phyloP scores from a whole-genome alignment of 2,113 vertebrate genomes.

The Poeciliopsis turrubarensis region DNA sequence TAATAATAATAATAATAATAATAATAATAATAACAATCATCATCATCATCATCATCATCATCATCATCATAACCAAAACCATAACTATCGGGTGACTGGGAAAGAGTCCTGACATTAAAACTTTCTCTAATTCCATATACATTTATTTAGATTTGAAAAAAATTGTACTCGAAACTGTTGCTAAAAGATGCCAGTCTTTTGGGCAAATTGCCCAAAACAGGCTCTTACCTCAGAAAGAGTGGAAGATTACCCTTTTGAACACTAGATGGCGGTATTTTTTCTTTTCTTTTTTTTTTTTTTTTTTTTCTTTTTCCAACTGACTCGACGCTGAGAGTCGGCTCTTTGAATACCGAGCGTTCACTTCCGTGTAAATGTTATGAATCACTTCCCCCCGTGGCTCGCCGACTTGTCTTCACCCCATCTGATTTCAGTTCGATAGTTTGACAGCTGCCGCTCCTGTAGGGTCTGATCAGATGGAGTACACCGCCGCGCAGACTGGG shows the following conservation, averaged over 20 bases:
- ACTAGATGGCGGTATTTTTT: neutral
- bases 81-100: no score
- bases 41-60: no score
- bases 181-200: neutral
- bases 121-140: neutral
- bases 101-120: neutral
- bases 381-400: constrained; percentile 34
- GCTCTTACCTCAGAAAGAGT: neutral
- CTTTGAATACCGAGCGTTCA: neutral
- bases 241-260: neutral
- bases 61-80: no score
- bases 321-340: no score
- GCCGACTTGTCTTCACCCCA: neutral
- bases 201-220: neutral
- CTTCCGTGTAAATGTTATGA: constrained; percentile 59
- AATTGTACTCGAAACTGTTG: no score
- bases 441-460: neutral
- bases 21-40: no score
- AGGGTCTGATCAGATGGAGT: constrained; percentile 67
- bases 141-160: neutral
- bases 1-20: no score
- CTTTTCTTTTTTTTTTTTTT: no score
- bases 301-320: no score
- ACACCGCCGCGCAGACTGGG: constrained; percentile 63
- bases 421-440: neutral